A percentile compares a stretch with the other conserved stretches of the same genome.
Conservation (phyloP, 1,140 invertebrate genomes). For the Nasonia longicornis region DNA sequence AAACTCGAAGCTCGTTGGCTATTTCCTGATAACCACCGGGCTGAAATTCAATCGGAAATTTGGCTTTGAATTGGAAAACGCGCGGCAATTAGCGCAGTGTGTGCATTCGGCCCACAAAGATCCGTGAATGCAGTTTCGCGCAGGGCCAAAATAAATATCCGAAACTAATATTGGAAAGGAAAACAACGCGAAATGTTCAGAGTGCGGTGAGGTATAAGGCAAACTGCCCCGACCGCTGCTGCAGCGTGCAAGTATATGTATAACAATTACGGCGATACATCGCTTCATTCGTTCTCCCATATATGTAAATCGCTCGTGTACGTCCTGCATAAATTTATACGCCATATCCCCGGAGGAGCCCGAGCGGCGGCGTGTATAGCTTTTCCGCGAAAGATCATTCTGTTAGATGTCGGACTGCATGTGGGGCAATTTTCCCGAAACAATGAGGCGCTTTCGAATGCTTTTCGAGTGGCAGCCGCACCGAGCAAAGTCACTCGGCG, state of each 20-base stretch:
- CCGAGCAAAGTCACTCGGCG: background rate
- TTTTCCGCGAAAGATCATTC: conserved; percentile 3
- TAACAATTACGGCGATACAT: background rate
- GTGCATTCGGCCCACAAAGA: no score
- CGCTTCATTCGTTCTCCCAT: background rate
- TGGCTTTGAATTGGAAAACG: no score
- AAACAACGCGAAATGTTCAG: background rate
- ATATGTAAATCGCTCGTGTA: conserved; percentile 8
- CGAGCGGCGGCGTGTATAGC: background rate
- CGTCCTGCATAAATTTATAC: conserved; percentile 11
- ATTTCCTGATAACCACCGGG: no score
- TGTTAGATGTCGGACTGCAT: conserved; percentile 2
- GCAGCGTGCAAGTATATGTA: background rate
- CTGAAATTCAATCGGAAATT: no score
- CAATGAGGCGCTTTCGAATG: background rate
- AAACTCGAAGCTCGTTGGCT: background rate
- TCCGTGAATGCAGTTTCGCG: no score
- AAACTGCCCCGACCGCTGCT: background rate
- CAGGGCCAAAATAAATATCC: background rate
- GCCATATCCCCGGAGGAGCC: conserved; percentile 1
- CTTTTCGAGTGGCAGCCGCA: no score
- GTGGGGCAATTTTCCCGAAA: background rate
- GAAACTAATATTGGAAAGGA: background rate
- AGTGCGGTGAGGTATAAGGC: background rate
- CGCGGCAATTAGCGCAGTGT: no score